Conservation (phyloP, 2,888 invertebrate species). For the Mythimna ferrago region DNA sequence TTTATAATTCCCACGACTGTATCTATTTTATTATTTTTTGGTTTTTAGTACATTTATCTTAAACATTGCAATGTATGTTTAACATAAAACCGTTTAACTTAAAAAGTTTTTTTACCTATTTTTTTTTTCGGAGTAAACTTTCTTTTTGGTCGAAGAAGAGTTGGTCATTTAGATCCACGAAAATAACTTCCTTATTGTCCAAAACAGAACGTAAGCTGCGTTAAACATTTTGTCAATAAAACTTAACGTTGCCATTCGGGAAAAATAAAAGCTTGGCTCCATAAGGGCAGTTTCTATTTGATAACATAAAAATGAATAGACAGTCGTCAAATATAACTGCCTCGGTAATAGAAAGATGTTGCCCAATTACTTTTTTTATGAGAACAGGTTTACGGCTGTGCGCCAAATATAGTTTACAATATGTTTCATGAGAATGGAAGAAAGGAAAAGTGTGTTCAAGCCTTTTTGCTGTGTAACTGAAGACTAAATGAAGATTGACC, state of each 20-base stretch:
- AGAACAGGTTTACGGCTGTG: slow-evolving; percentile 31
- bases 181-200: slow-evolving; percentile 14
- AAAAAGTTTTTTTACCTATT: too few species aligned
- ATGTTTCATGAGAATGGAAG: slow-evolving; percentile 28
- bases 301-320: slow-evolving; percentile 58
- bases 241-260: slow-evolving; percentile 33
- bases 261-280: slow-evolving; percentile 39
- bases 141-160: too few species aligned
- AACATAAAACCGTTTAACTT: too few species aligned
- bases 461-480: not conserved
- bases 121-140: too few species aligned
- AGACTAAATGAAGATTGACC: not conserved
- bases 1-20: too few species aligned
- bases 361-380: slow-evolving; percentile 60
- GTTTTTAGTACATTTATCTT: too few species aligned
- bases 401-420: slow-evolving; percentile 48
- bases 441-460: slow-evolving; percentile 1
- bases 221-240: slow-evolving; percentile 33
- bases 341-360: slow-evolving; percentile 51
- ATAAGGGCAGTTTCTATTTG: slow-evolving; percentile 42
- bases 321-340: slow-evolving; percentile 57
- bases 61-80: too few species aligned
- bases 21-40: too few species aligned
- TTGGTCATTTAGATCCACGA: not conserved
- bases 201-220: slow-evolving; percentile 14